Evolutionary conservation across 2,797 vertebrate species (phyloP).

Genomic region (Intellagama lesueurii): DNA sequence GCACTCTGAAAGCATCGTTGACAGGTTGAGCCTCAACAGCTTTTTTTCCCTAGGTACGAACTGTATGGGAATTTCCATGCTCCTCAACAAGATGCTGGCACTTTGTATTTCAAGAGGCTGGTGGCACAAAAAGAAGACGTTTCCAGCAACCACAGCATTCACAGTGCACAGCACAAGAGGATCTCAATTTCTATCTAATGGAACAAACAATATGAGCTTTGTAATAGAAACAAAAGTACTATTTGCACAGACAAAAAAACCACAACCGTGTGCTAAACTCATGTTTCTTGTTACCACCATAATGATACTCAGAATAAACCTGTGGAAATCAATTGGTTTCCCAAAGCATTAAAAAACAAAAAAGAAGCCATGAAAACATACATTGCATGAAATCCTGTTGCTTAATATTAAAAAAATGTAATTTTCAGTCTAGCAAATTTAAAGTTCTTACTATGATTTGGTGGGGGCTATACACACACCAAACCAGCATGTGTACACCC

Average conservation of each 20-base stretch:
- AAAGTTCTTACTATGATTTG: too few relatives aligned
- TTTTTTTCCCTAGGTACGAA: background rate
- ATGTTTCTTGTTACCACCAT: background rate
- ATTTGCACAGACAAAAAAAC: background rate
- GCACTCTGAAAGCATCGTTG: background rate
- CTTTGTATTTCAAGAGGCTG: background rate
- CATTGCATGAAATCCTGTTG: too few relatives aligned
- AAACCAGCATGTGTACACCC: too few relatives aligned
- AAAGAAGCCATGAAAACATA: too few relatives aligned
- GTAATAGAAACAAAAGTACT: conserved; percentile 18
- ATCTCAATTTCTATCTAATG: conserved; percentile 15
- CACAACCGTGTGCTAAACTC: background rate
- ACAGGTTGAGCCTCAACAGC: background rate
- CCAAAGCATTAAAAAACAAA: background rate
- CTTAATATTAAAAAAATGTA: too few relatives aligned
- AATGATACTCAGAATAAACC: background rate
- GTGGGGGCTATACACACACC: too few relatives aligned
- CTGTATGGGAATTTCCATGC: background rate
- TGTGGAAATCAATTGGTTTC: background rate
- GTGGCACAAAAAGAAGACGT: conserved; percentile 7
- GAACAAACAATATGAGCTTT: background rate
- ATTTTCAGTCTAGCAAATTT: too few relatives aligned
- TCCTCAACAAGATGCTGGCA: background rate
- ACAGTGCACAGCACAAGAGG: background rate
- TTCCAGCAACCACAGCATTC: conserved; percentile 12